A percentile compares a stretch with the other conserved stretches of the same genome.
Conservation (phyloP, 1,140 invertebrate species). For the Diachasmimorpha longicaudata region DNA sequence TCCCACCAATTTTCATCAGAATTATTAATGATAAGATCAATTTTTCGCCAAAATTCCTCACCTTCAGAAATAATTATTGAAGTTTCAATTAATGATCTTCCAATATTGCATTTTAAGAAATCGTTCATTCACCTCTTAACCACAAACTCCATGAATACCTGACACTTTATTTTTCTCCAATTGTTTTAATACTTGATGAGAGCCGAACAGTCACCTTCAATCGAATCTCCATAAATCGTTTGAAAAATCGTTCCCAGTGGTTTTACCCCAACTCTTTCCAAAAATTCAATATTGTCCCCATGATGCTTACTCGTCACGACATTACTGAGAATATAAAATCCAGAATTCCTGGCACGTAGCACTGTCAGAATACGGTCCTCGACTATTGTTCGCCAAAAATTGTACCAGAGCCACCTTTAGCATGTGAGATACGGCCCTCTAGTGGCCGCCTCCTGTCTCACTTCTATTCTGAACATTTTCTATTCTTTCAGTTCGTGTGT, state of each 20-base stretch:
- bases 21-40: no score
- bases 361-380: constrained; percentile 5
- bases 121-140: no score
- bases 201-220: neutral
- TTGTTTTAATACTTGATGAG: no score
- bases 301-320: constrained; percentile 13
- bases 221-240: neutral
- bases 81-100: no score
- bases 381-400: constrained; percentile 30
- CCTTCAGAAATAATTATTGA: no score
- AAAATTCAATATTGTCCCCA: neutral
- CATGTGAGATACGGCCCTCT: constrained; percentile 36
- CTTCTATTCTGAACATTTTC: constrained; percentile 17
- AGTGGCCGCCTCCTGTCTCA: constrained; percentile 25
- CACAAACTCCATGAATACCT: no score
- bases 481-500: neutral
- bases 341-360: constrained; percentile 20
- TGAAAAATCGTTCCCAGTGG: neutral
- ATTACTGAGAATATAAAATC: constrained; percentile 17
- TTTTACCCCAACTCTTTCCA: neutral
- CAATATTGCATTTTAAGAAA: no score
- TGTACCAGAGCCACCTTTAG: constrained; percentile 15
- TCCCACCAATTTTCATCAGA: no score
- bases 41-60: no score
- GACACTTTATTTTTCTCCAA: no score